A percentile compares a stretch with the other conserved stretches of the same genome.
Evolutionary conservation across 2,113 vertebrate species (phyloP).

Genomic region (Peucedramus taeniatus): DNA sequence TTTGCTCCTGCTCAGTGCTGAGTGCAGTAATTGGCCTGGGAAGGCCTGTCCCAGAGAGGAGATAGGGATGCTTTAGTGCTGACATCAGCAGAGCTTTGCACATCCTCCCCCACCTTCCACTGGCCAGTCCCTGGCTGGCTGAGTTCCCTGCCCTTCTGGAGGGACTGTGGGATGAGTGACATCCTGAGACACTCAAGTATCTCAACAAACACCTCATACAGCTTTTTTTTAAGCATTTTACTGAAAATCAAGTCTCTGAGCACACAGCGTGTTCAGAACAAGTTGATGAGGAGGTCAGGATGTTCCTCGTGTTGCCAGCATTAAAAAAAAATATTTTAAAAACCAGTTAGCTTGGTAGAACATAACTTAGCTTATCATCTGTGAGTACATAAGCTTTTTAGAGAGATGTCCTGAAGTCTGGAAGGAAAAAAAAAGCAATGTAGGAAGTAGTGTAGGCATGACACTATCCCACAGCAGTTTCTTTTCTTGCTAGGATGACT

Average conservation of each 20-base stretch:
- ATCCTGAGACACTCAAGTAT: not conserved
- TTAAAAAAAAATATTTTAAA: not conserved
- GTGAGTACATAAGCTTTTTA: not conserved
- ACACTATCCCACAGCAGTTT: constrained; percentile 32
- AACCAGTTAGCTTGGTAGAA: not conserved
- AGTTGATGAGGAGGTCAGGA: not conserved
- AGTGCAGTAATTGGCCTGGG: not conserved
- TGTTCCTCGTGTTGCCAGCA: not conserved
- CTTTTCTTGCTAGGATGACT: constrained; percentile 46
- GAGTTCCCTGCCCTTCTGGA: not conserved
- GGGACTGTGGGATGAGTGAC: not conserved
- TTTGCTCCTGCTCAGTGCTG: not conserved
- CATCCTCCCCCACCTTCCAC: not conserved
- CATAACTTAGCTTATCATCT: not conserved
- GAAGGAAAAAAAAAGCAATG: not conserved
- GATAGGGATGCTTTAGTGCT: constrained; percentile 13
- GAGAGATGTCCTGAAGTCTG: not conserved
- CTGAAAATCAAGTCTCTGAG: not conserved
- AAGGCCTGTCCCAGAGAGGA: not conserved
- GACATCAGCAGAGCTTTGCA: constrained; percentile 34
- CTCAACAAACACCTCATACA: not conserved
- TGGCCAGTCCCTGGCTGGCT: not conserved
- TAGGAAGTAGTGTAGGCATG: constrained; percentile 35
- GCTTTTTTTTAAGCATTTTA: not conserved
- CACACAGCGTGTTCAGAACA: not conserved